Percentiles rank a stretch among this genome's conserved stretches.
phyloP scores from a whole-genome alignment of 2,888 invertebrate species.

The Drosophila tanythrix region DNA sequence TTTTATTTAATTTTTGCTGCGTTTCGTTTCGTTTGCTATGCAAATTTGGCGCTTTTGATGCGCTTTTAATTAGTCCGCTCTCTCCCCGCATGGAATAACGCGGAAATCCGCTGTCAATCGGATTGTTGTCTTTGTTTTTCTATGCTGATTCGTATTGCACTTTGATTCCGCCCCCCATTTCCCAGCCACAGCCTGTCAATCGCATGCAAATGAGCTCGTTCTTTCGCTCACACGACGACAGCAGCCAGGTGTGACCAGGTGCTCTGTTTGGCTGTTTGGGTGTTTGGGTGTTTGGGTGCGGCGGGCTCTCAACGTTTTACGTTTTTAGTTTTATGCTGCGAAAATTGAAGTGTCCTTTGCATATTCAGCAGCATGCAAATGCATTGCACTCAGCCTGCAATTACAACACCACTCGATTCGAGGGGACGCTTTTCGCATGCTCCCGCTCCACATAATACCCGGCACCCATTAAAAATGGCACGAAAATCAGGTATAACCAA shows the following conservation, averaged over 20 bases:
- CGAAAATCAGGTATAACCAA: not conserved
- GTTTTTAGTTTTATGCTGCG: conserved; percentile 74
- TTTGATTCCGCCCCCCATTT: conserved; percentile 61
- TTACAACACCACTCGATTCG: conserved; percentile 50
- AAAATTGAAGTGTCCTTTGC: conserved; percentile 67
- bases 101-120: conserved; percentile 73
- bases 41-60: conserved; percentile 76
- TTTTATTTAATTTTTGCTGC: conserved; percentile 70
- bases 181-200: conserved; percentile 48
- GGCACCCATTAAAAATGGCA: not conserved
- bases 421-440: not conserved
- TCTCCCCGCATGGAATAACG: conserved; percentile 27
- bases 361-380: conserved; percentile 76
- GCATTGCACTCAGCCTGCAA: conserved; percentile 71
- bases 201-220: conserved; percentile 67
- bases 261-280: conserved; percentile 43
- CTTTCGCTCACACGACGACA: conserved; percentile 14
- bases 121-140: conserved; percentile 69
- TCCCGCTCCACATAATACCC: not conserved
- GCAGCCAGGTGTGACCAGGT: conserved; percentile 46
- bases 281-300: conserved; percentile 45
- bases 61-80: conserved; percentile 71
- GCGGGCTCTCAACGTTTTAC: conserved; percentile 58
- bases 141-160: conserved; percentile 68
- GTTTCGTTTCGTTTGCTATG: conserved; percentile 79